Base-by-base conservation (phyloP, 1,140 invertebrate species). In the Tenebrio molitor region DNA sequence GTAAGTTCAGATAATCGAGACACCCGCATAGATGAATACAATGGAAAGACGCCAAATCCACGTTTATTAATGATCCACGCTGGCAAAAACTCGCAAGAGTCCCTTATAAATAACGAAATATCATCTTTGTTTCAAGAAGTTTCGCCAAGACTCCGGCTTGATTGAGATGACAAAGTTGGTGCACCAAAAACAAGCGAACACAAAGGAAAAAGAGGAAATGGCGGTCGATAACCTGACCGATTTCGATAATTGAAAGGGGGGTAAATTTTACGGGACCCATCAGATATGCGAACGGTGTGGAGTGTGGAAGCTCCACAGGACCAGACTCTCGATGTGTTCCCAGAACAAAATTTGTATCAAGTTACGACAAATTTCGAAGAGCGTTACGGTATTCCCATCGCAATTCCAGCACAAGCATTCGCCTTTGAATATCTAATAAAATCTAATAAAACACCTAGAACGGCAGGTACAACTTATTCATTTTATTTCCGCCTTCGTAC, bases 1-100 rank as follows among this genome's bases (percentile, higher is more conserved):
- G 74, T 68, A 71, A 74, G 70, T 72, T 69, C 17, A 72, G 66
- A 74, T 74, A 76, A 74, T 74, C 69, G 66, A 58, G 67, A 73
- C 74, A 75, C 74, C 74, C 74, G 75, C 72, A 68, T 71, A 64
- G 75, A 65, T 69, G 64, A 64, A 71, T 70, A 76, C 75, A 76
- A 76, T 76, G 69, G 73, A 72, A 74, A 69, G 69, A 74, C 69
- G 75, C 75, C 75, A 74, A 74, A 76, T 71, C 72, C 74, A 71
- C 68, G 72, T 70, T 76, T 76, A 76, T 76, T 76, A 76, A 76
- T 76, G 74, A 74, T 76, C 71, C 39, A 68, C 39, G 21, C 63
- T 65, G 25, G 53, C 46, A 73, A 73, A 73, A 73, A 73, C 58
- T 46, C 29, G 46, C 71, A 67, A 67, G 50, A 68, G 17, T 69